These are phyloP conservation scores for Aspidiotus destructor DNA, from an alignment of 2,888 invertebrate species.

Conservation along the genomic window DNA sequence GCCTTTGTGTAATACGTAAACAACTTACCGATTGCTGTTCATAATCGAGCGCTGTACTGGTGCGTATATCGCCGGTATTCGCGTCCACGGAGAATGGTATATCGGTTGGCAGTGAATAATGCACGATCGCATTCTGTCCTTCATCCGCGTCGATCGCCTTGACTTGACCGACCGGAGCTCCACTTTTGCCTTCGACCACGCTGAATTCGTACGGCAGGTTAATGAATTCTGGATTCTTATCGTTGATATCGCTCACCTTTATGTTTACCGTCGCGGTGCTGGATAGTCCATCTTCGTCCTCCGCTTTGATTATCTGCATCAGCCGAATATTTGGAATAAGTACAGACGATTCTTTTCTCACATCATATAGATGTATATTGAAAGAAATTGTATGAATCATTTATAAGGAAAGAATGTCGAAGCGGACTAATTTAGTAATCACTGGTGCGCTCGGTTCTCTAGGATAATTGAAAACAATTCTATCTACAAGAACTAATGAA, in stretches of 20 bases:
- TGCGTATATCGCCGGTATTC: constrained; percentile 66
- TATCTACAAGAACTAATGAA: too few species aligned
- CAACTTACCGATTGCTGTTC: constrained; percentile 61
- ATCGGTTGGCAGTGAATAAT: constrained; percentile 67
- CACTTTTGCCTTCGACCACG: constrained; percentile 62
- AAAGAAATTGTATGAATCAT: too few species aligned
- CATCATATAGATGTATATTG: too few species aligned
- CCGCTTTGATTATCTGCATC: constrained; percentile 65
- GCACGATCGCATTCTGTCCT: constrained; percentile 69
- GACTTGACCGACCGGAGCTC: constrained; percentile 60
- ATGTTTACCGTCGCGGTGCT: constrained; percentile 78
- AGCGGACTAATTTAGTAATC: too few species aligned
- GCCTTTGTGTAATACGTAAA: too few species aligned
- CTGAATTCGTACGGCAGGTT: constrained; percentile 67
- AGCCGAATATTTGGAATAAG: background rate
- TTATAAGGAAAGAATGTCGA: too few species aligned
- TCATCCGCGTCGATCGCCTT: constrained; percentile 79
- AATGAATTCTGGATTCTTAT: constrained; percentile 84
- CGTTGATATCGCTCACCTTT: constrained; percentile 82
- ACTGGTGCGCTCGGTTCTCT: too few species aligned
- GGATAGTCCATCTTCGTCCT: constrained; percentile 71
- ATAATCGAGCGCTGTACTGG: constrained; percentile 65
- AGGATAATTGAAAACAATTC: too few species aligned
- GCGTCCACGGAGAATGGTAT: constrained; percentile 71
- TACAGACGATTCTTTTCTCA: too few species aligned